Base-by-base conservation (phyloP, 2,888 invertebrate genomes). In the Cephus runcator region DNA sequence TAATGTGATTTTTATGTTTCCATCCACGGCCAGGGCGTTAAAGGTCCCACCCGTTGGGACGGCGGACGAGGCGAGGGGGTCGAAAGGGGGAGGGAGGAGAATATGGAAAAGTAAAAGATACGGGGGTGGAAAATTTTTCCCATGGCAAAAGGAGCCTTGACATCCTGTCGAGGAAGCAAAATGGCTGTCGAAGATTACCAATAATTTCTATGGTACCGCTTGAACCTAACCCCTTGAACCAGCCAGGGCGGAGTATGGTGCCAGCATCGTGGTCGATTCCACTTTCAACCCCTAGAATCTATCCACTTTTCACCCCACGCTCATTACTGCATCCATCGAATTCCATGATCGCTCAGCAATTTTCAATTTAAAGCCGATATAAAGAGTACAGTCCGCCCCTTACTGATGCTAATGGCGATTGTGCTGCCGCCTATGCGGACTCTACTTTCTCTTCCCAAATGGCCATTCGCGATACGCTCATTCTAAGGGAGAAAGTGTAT, bases 401-500 rank as follows among this genome's bases (percentile, higher is more conserved):
- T 56, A 1, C 9, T 0, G 23, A 56, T 56, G 56, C 23, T 56
- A 56, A 56, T 56, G 23, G 56, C 56, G 56, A 56, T 9, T 56
- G 56, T 56, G 56, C 56, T 56, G 23, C 56, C 56, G 56, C 56
- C 56, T 56, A 23, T 23, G 23, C 56, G 56, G 23, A 56, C 1
- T 23, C 23, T 56, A 56, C 23, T 56, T 9, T 56, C 56, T 23
- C 23, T 56, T 56, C 56, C 23, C 23, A 23, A 56, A 56, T 23
- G 56, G 23, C 56, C 23, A 56, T 56, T 56, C 56, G 56, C 56
- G 23, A 23, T 56, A 56, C 56, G 23, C 56, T 56, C 56, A 1
- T 9, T 56, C 56, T 56, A 56, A 23, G 56, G 56, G 23, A 56
- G 81, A 83, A 84, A 85, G 86, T 83, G 83, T 83, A 89, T 90